Evolutionary conservation across 1,140 invertebrate species (phyloP).

Genomic region (Platyscapa corneri): DNA sequence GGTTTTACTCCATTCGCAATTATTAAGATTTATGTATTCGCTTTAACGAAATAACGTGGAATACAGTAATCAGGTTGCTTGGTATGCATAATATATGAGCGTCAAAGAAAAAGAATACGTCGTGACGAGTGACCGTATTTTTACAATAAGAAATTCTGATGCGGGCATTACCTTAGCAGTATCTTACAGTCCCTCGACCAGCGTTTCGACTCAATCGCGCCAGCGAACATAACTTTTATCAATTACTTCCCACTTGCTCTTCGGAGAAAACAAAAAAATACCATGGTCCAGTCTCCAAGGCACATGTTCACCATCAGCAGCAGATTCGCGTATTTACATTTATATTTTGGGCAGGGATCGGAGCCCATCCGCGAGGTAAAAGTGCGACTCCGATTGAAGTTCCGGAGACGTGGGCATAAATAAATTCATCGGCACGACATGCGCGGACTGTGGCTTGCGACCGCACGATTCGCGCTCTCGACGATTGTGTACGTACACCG

Average conservation of each 20-base stretch:
- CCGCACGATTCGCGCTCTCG: background rate
- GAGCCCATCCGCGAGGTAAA: background rate
- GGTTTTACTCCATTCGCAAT: background rate
- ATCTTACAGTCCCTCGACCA: conserved; percentile 71
- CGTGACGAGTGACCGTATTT: too few relatives aligned
- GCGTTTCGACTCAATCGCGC: conserved; percentile 71
- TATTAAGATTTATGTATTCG: background rate
- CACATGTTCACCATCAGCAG: background rate
- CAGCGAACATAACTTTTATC: conserved; percentile 68
- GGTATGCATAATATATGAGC: too few relatives aligned
- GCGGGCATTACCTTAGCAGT: conserved; percentile 66
- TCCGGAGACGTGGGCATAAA: background rate
- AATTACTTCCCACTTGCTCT: conserved; percentile 1
- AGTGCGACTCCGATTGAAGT: background rate
- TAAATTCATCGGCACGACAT: background rate
- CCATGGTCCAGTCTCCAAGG: conserved; percentile 13
- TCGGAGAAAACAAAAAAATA: background rate
- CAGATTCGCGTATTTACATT: background rate
- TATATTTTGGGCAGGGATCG: background rate
- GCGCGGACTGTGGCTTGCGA: background rate
- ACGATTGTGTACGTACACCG: background rate
- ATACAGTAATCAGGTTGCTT: too few relatives aligned
- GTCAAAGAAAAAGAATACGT: too few relatives aligned
- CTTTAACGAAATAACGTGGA: too few relatives aligned
- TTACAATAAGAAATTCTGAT: background rate